phyloP scores from a whole-genome alignment of 2,113 vertebrate species.

The Turnix velox region DNA sequence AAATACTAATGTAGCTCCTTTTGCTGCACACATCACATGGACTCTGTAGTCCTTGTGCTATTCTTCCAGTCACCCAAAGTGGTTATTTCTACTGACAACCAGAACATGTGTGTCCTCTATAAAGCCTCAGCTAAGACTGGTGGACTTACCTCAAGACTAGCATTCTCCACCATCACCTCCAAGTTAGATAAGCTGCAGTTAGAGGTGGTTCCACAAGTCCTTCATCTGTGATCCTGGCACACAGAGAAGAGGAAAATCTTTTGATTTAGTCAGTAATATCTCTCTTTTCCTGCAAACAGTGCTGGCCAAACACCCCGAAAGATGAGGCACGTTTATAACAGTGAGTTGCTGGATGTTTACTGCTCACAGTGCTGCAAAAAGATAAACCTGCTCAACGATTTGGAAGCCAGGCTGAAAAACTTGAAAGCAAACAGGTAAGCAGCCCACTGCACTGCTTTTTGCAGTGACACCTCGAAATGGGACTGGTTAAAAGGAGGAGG shows the following conservation, averaged over 20 bases:
- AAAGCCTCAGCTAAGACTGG: background rate
- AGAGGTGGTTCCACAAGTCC: background rate
- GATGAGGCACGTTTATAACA: constrained; percentile 80
- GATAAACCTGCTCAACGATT: constrained; percentile 92
- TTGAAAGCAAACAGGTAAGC: constrained; percentile 91
- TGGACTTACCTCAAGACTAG: background rate
- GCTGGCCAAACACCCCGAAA: constrained; percentile 92
- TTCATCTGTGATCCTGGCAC: background rate
- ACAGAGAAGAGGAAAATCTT: background rate
- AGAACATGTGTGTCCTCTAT: accelerated
- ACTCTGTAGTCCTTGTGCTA: background rate
- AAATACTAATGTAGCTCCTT: background rate
- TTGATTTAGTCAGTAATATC: constrained; percentile 22
- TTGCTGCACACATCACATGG: background rate
- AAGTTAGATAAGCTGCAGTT: background rate
- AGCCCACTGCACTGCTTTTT: constrained; percentile 11
- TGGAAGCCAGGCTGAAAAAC: constrained; percentile 92
- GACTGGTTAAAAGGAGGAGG: background rate
- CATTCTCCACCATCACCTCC: background rate
- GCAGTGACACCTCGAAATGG: background rate
- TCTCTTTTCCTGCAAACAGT: constrained; percentile 70
- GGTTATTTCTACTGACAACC: background rate
- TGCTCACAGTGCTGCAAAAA: constrained; percentile 98
- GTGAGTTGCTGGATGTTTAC: constrained; percentile 87
- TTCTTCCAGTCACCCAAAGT: background rate